phyloP scores from a whole-genome alignment of 2,888 invertebrate genomes.

The Limnephilus lunatus region DNA sequence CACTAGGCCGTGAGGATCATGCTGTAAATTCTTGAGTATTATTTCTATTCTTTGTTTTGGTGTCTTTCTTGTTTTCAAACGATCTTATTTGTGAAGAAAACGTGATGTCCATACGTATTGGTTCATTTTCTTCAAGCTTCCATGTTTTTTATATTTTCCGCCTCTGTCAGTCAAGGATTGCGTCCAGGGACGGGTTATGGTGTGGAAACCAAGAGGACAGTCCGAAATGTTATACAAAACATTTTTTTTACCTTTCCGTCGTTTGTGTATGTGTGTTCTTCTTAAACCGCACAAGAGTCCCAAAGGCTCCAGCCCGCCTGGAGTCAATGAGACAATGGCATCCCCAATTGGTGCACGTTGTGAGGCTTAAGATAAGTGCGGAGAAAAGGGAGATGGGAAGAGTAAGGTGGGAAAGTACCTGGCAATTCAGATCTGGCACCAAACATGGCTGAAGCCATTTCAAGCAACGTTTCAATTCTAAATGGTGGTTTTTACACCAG shows the following conservation, averaged over 20 bases:
- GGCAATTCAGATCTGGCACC: too few relatives aligned
- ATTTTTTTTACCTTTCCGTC: not conserved
- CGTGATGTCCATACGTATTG: slow-evolving; percentile 31
- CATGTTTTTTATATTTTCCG: slow-evolving; percentile 35
- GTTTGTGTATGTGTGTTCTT: too few relatives aligned
- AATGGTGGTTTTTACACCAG: too few relatives aligned
- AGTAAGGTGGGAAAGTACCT: too few relatives aligned
- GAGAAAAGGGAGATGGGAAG: too few relatives aligned
- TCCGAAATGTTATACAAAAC: not conserved
- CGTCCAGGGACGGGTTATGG: not conserved
- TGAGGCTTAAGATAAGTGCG: too few relatives aligned
- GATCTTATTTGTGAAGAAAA: slow-evolving; percentile 44
- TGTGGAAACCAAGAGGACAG: not conserved
- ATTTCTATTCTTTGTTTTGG: slow-evolving; percentile 39
- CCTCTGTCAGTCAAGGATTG: not conserved
- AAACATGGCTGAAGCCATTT: too few relatives aligned
- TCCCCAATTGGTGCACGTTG: too few relatives aligned
- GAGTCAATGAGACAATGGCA: too few relatives aligned
- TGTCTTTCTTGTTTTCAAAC: slow-evolving; percentile 24
- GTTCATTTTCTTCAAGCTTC: slow-evolving; percentile 20
- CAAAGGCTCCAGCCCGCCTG: too few relatives aligned
- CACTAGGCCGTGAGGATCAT: not conserved
- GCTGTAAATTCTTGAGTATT: slow-evolving; percentile 35
- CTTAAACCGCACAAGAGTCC: too few relatives aligned
- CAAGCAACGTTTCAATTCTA: too few relatives aligned